A percentile compares a stretch with the other conserved stretches of the same genome.
Evolutionary conservation across 2,797 vertebrate species (phyloP).

Genomic region (Lates japonicus): DNA sequence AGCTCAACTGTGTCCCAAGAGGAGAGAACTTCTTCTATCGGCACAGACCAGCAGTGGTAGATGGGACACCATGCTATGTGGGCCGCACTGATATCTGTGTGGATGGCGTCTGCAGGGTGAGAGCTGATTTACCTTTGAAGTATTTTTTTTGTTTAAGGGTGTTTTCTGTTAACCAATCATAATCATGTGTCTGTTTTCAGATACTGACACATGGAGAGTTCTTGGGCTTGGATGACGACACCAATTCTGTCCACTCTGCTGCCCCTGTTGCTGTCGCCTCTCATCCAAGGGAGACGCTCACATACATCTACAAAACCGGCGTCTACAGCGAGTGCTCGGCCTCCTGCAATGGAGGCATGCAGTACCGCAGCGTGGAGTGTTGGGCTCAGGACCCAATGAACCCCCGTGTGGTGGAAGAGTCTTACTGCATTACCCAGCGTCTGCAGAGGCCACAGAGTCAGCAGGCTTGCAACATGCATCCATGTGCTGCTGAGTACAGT

Average conservation of each 20-base stretch:
- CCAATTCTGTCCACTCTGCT: constrained; percentile 36
- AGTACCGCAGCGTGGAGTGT: constrained; percentile 90
- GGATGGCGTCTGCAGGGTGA: constrained; percentile 91
- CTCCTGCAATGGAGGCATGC: constrained; percentile 89
- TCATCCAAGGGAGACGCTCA: constrained; percentile 47
- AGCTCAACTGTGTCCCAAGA: constrained; percentile 93
- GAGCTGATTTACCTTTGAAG: neutral
- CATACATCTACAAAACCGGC: constrained; percentile 84
- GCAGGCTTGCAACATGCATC: constrained; percentile 88
- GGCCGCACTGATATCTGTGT: constrained; percentile 91
- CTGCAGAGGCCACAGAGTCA: constrained; percentile 83
- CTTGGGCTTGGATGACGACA: constrained; percentile 85
- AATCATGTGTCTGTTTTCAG: constrained; percentile 72
- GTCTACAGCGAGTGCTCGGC: constrained; percentile 89
- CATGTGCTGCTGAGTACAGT: constrained; percentile 87
- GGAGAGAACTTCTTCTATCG: constrained; percentile 93
- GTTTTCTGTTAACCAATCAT: neutral
- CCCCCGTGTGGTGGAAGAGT: constrained; percentile 81
- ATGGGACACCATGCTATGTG: constrained; percentile 93
- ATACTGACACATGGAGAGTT: constrained; percentile 87
- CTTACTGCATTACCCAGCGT: constrained; percentile 83
- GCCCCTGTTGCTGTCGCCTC: constrained; percentile 35
- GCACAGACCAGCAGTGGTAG: constrained; percentile 89
- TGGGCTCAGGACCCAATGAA: constrained; percentile 75
- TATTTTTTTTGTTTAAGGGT: neutral